phyloP scores from a whole-genome alignment of 1,140 invertebrate genomes.

The Daktulosphaira vitifoliae region DNA sequence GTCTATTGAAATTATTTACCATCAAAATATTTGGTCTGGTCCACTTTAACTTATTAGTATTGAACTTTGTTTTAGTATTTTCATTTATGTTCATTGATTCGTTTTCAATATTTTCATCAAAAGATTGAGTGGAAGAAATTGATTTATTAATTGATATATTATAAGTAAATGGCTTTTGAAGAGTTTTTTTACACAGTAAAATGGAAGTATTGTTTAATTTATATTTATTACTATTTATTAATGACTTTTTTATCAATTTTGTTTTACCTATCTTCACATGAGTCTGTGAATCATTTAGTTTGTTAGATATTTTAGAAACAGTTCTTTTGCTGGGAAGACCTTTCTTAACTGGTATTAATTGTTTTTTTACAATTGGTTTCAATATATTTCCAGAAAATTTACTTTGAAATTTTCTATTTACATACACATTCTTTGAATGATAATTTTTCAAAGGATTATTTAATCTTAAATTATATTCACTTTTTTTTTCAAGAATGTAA shows the following conservation, averaged over 20 bases:
- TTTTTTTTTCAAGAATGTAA: conserved; percentile 9
- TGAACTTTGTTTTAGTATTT: too few species aligned
- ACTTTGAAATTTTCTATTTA: conserved; percentile 25
- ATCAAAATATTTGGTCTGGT: conserved; percentile 14
- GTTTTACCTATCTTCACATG: conserved; percentile 22
- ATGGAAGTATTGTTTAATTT: conserved; percentile 10
- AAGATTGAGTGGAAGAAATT: too few species aligned
- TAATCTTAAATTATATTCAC: neutral
- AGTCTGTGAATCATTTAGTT: neutral
- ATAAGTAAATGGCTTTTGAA: too few species aligned
- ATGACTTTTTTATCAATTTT: conserved; percentile 19
- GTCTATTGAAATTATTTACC: conserved; percentile 10
- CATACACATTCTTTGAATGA: conserved; percentile 20
- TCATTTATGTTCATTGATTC: too few species aligned
- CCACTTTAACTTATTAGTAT: conserved; percentile 28
- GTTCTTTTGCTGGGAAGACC: neutral
- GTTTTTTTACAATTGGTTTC: neutral
- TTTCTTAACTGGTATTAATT: neutral
- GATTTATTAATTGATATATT: too few species aligned
- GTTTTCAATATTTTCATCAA: too few species aligned
- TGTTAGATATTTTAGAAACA: neutral
- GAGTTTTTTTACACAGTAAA: conserved; percentile 9
- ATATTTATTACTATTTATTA: conserved; percentile 23
- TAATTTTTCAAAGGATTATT: neutral
- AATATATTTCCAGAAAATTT: neutral